Evolutionary conservation across 92 coral and sea anemone species (phyloP), one percentile per base, ranked within the genome.

Genomic region (Nematostella vectensis): DNA sequence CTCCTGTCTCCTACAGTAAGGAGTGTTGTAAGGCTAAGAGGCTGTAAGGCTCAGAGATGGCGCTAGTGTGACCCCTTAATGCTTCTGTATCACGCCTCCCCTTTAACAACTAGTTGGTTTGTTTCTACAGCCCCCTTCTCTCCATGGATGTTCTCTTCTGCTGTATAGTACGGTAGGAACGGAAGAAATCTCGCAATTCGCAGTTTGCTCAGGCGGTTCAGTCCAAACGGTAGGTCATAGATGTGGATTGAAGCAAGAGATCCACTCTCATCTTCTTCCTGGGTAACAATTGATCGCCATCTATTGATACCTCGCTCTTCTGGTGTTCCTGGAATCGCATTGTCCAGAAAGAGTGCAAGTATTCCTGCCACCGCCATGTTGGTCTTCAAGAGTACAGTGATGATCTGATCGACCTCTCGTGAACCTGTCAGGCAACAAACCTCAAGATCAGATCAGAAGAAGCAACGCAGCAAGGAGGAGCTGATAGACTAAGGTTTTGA

Each of bases 341-440:
- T 81, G 65, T 81, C 88, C 11, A 81, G 65, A 19, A 81, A 16
- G 20, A 70, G 53, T 1, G 78, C 77, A 1, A 48, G 42, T 51
- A 69, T 50, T 13, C 88, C 88, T 10, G 64, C 88, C 2, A 81
- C 83, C 4, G 88, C 88, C 88, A 81, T 81, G 25, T 79, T 72
- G 21, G 88, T 81, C 57, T 66, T 81, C 3, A 81, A 44, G 19
- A 81, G 57, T 38, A 81, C 82, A 0, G 83, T 65, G 18, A 81
- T 59, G 31, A 81, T 81, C 68, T 81, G 88, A 65, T 81, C 88
- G 39, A 81, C 59, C 53, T 81, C 88, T 1, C 3, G 40, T 4
- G 64, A 65, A 54, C 88, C 88, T 81, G 55, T n/a, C 8, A n/a
- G n/a, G n/a, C n/a, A n/a, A n/a, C n/a, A n/a, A n/a, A n/a, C n/a